A percentile compares a stretch with the other conserved stretches of the same genome.
Evolutionary conservation across 2,888 invertebrate genomes (phyloP).

Genomic region (Iphiclides podalirius): DNA sequence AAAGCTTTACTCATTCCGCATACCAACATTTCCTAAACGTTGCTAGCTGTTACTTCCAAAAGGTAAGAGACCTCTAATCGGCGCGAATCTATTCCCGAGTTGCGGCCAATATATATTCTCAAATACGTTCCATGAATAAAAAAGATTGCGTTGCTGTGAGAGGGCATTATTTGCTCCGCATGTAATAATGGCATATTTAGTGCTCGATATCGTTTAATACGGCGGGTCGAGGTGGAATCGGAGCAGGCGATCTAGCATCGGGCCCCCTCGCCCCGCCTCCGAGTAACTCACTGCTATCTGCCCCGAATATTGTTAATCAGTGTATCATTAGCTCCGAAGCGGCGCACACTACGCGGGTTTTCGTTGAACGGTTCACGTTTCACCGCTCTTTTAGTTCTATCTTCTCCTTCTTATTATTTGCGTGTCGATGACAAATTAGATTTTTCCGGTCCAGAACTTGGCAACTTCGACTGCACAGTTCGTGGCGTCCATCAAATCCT

Average conservation of each 20-base stretch:
- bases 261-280: constrained; percentile 57
- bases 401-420: no score
- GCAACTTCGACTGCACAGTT: no score
- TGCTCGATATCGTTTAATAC: constrained; percentile 76
- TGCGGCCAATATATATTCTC: constrained; percentile 19
- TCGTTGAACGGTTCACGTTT: not conserved
- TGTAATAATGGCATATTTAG: constrained; percentile 79
- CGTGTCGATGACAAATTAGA: no score
- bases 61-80: constrained; percentile 2
- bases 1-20: no score
- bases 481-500: no score
- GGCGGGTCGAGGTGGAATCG: constrained; percentile 74
- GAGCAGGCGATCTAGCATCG: constrained; percentile 71
- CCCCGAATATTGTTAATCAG: constrained; percentile 80
- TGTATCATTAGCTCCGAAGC: constrained; percentile 69
- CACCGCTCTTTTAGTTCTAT: no score
- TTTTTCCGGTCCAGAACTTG: no score
- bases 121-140: constrained; percentile 51
- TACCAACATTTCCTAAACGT: no score
- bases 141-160: constrained; percentile 46
- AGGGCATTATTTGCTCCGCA: constrained; percentile 73
- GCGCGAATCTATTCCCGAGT: no score
- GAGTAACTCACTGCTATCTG: constrained; percentile 75
- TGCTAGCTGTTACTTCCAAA: no score
- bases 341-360: constrained; percentile 45